Evolutionary conservation across 92 coral and sea anemone species (phyloP), one percentile per base, ranked within the genome.

Genomic region (Galaxea fascicularis): DNA sequence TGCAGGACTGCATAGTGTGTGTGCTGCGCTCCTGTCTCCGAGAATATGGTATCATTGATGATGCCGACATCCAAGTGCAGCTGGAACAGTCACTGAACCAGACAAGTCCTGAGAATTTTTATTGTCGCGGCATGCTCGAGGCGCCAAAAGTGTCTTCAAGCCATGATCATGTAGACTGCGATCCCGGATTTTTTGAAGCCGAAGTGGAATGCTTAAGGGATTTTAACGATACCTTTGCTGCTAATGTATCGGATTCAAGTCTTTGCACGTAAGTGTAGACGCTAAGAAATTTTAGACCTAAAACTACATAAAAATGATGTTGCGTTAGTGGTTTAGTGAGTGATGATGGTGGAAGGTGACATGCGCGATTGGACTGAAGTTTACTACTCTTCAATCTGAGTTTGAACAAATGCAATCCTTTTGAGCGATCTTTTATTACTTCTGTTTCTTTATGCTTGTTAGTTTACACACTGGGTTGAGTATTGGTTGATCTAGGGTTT

Each of bases 1-100:
- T 89, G 92, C 79, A 78, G 56, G 89, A 89, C n/a, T 89, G 92
- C 26, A 76, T 89, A 29, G 86, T 78, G 17, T 84, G 92, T 53
- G 88, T 89, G 73, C 83, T 89, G 24, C 89, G 89, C 31, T 84
- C 89, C 20, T 89, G 92, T 21, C 82, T 89, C 22, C 44, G 53
- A 72, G 74, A 53, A 44, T 53, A 84, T 71, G 86, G 86, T 8
- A 52, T 70, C 70, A 71, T 53, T 44, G 25, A 76, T 9, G 83
- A 85, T 4, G n/a, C 70, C 0, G 89, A 71, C 22, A 53, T 85
- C 20, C 15, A 72, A 39, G 18, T 73, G 13, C 86, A 80, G 53
- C 46, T 84, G 51, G 79, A 89, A 22, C 62, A 89, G 22, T 77
- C 73, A 20, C 14, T 52, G 39, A 85, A 78, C 62, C 83, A 27